A percentile compares a stretch with the other conserved stretches of the same genome.
These are phyloP conservation scores for Nylanderia fulva DNA, from an alignment of 1,140 invertebrate species.

Conservation along the genomic window DNA sequence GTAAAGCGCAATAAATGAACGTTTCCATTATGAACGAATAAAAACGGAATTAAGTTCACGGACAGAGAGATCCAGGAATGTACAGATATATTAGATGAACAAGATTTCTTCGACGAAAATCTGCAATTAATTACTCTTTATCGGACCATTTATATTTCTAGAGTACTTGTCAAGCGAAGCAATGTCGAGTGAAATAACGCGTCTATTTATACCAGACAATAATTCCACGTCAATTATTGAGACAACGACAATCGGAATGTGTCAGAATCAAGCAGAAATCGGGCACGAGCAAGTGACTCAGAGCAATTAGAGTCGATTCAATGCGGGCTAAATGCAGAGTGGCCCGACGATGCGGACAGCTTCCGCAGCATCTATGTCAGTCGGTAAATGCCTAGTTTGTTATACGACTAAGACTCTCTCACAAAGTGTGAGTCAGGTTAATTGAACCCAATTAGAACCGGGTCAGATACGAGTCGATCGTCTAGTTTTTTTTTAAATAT, in stretches of 20 bases:
- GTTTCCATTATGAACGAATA: background rate
- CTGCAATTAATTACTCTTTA: background rate
- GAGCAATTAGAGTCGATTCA: slow-evolving; percentile 68
- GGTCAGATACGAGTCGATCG: slow-evolving; percentile 56
- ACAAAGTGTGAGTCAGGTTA: slow-evolving; percentile 61
- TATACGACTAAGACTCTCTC: background rate
- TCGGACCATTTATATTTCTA: no score
- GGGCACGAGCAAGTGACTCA: slow-evolving; percentile 37
- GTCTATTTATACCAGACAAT: slow-evolving; percentile 19
- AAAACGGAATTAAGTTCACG: background rate
- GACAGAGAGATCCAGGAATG: background rate
- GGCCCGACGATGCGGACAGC: slow-evolving; percentile 55
- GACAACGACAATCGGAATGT: background rate
- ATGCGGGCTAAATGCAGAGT: slow-evolving; percentile 38
- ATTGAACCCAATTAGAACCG: slow-evolving; percentile 70
- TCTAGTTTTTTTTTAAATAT: slow-evolving; percentile 19
- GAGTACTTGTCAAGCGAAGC: background rate
- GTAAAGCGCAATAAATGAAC: background rate
- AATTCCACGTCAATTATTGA: slow-evolving; percentile 34
- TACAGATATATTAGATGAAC: background rate
- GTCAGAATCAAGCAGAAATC: slow-evolving; percentile 52
- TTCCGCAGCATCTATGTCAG: slow-evolving; percentile 20
- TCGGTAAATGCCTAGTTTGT: slow-evolving; percentile 50
- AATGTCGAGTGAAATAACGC: background rate
- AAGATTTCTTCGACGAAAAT: background rate